Evolutionary conservation across 2,797 vertebrate species (phyloP), one percentile per base, ranked within the genome.

Genomic region (Girardinus metallicus): DNA sequence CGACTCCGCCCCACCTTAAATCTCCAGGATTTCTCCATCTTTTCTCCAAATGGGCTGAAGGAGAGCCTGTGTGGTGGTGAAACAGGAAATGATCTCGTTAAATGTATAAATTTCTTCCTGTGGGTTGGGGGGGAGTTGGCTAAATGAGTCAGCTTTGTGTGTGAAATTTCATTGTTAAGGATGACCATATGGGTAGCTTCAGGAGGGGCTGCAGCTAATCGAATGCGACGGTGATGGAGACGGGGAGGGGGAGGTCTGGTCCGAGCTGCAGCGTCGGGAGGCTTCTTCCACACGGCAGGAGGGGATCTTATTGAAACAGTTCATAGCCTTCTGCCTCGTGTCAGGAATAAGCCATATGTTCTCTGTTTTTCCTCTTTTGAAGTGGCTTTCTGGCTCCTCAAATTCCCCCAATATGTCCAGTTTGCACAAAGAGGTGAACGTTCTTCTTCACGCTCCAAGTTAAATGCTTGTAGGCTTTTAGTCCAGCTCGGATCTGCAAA

Each of bases 31-130:
- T 49, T 73, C 15, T 9, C 3, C 1, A 0, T 34, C 5, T 49
- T 49, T 9, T 11, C 6, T 51, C 72, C 29, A 31, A 10, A 73
- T 2, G 72, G n/a, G 31, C 1, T 3, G 21, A 53, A 23, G 8
- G 49, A 10, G 72, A 31, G 16, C 31, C 12, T 51, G 46, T 36
- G 34, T 53, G 29, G 72, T 74, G 47, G 72, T 3, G 47, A 74
- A 26, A 74, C 72, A 34, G 46, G 72, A 51, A 74, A 74, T 29
- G 13, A 73, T 34, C 72, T 36, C 5, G 23, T 74, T 55, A 53
- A 55, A 55, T 71, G 68, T 71, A 71, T 71, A 44, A 71, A 71
- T 44, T n/a, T 46, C 74, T 62, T 76, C 55, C 74, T 62, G 55
- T 31, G 43, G 26, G 41, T 29, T 31, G 13, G 13, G n/a, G 36